These are phyloP conservation scores for Aricia artaxerxes DNA, from an alignment of 2,888 invertebrate species.

Conservation along the genomic window DNA sequence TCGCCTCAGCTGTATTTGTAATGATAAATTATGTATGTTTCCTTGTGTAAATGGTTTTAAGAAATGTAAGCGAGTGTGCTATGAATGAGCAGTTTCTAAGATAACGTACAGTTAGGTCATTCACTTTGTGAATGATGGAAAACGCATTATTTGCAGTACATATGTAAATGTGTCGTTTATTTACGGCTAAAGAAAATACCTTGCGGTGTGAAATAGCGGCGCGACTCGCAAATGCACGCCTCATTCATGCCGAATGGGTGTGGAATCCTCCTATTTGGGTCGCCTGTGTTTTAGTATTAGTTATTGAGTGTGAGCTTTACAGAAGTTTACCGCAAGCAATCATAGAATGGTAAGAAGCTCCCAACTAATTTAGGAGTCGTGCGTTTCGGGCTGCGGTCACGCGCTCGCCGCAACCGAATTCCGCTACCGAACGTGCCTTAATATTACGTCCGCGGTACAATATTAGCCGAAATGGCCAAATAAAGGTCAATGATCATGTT, in stretches of 20 bases:
- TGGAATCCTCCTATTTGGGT: conserved; percentile 66
- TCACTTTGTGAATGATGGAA: conserved; percentile 13
- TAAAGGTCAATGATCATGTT: conserved; percentile 38
- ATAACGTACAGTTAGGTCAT: conserved; percentile 22
- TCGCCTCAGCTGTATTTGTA: background rate
- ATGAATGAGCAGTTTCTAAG: background rate
- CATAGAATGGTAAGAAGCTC: conserved; percentile 60
- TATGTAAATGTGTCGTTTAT: conserved; percentile 42
- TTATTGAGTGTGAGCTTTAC: conserved; percentile 64
- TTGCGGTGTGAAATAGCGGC: conserved; percentile 69
- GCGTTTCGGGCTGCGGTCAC: conserved; percentile 69
- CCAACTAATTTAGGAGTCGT: conserved; percentile 69
- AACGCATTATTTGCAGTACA: conserved; percentile 44
- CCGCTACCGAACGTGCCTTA: conserved; percentile 57
- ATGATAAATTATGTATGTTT: background rate
- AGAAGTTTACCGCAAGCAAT: conserved; percentile 71
- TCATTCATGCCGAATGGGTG: conserved; percentile 65
- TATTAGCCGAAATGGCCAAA: conserved; percentile 36
- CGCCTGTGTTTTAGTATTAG: conserved; percentile 63
- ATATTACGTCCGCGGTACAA: conserved; percentile 40
- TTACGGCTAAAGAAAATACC: conserved; percentile 45
- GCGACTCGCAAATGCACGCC: conserved; percentile 66
- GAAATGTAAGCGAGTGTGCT: background rate
- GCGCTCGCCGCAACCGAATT: conserved; percentile 64
- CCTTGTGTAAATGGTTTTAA: background rate